These are phyloP conservation scores for Coregonus sp. DNA, from an alignment of 2,797 vertebrate species.

Conservation along the genomic window DNA sequence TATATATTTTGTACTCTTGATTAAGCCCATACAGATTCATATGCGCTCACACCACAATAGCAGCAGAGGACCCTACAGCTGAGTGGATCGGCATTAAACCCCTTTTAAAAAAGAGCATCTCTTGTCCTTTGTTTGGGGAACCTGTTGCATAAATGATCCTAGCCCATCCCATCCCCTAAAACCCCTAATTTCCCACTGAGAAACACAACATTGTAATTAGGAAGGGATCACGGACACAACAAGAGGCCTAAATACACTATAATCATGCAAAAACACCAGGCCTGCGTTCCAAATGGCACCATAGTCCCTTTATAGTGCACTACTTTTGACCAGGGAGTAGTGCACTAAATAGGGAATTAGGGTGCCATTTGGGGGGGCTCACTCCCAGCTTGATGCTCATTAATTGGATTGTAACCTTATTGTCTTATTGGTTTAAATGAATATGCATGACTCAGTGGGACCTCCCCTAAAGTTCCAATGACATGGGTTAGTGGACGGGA, in stretches of 20 bases:
- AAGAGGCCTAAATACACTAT: conserved; percentile 65
- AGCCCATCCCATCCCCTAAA: conserved; percentile 14
- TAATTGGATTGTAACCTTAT: conserved; percentile 77
- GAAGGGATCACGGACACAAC: conserved; percentile 71
- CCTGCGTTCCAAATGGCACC: not conserved
- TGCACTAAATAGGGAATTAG: not conserved
- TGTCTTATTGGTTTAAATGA: conserved; percentile 67
- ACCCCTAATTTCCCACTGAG: conserved; percentile 37
- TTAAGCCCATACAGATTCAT: not conserved
- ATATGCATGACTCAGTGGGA: conserved; percentile 62
- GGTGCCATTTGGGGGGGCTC: not conserved
- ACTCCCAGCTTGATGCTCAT: conserved; percentile 63
- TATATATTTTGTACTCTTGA: not conserved
- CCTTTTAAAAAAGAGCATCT: conserved; percentile 19
- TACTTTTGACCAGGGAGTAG: not conserved
- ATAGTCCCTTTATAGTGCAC: not conserved
- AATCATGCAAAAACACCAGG: conserved; percentile 67
- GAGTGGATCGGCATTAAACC: conserved; percentile 22
- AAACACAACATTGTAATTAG: conserved; percentile 72
- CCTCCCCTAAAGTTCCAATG: conserved; percentile 54
- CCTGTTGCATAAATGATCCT: conserved; percentile 46
- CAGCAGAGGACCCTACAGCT: not conserved
- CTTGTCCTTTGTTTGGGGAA: conserved; percentile 35
- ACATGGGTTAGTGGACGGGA: conserved; percentile 36
- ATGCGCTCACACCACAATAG: not conserved